Base-by-base conservation (phyloP, 2,113 vertebrate genomes). In the Aegotheles bennettii region DNA sequence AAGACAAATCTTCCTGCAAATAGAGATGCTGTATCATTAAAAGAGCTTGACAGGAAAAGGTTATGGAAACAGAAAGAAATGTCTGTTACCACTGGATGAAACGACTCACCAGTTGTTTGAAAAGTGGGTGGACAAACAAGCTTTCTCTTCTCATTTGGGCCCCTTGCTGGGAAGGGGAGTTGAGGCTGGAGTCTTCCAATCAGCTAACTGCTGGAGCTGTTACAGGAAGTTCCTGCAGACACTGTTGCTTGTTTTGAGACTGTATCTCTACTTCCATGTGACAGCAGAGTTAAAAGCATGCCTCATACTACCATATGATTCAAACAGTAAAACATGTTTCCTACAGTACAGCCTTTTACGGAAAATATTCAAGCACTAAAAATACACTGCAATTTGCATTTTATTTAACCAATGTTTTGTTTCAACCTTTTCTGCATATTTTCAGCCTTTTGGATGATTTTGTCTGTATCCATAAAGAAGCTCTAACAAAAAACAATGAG, bases 331-430 rank as follows among this genome's bases (percentile, higher is more conserved):
- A 88, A 93, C 88, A 87, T 81, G 70, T 89, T 96, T 93, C 84
- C 70, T 95, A 70, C 93, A 93, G 74, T 79, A 91, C 3, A 95
- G 97, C 90, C 94, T 95, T 96, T 91, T 87, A 91, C 84, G 74
- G 92, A 87, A 94, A 90, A 82, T 64, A 91, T 76, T 89, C 86
- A 84, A 73, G 71, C 45, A 71, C 81, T 94, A 94, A 91, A 95
- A 94, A 73, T 80, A 87, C 7, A 59, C 77, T 93, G 65, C 79
- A 61, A 91, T 84, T 76, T 86, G 75, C 57, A 75, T 88, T 89
- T 94, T 69, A 53, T 89, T 93, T 89, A 91, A 90, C 76, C 47
- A 84, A 69, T 89, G 60, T 89, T 96, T 95, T 90, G 35, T 59
- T 84, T 88, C 8, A 25, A 92, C 48, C 79, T 89, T 93, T 92